Conservation (phyloP, 2,888 invertebrate species). For the Spodoptera picta region DNA sequence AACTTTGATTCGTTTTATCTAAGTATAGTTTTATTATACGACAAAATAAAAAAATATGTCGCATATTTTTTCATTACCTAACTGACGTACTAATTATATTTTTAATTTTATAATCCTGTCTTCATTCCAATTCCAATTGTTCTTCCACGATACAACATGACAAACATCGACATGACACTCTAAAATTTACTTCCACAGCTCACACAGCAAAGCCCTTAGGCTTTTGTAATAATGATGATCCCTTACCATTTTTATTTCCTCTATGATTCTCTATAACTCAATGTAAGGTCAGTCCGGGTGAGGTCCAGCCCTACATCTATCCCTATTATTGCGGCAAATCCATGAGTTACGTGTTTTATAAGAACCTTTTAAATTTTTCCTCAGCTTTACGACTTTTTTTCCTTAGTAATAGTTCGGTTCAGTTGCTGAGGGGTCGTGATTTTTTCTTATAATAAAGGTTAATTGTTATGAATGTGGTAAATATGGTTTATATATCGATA, state of each 20-base stretch:
- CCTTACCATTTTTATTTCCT: slow-evolving; percentile 18
- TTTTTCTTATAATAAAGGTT: too few species aligned
- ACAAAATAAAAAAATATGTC: too few species aligned
- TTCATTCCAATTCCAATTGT: too few species aligned
- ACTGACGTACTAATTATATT: too few species aligned
- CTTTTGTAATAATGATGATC: slow-evolving; percentile 27
- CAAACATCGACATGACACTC: too few species aligned
- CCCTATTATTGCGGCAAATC: slow-evolving; percentile 33
- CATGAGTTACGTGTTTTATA: slow-evolving; percentile 24
- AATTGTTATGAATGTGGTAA: too few species aligned
- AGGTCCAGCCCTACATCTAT: slow-evolving; percentile 35
- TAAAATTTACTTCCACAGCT: slow-evolving; percentile 7
- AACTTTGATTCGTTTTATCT: too few species aligned
- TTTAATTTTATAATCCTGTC: too few species aligned
- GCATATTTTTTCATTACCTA: too few species aligned
- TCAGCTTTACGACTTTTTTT: slow-evolving; percentile 5
- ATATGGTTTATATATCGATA: too few species aligned
- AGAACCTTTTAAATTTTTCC: slow-evolving; percentile 15
- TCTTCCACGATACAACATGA: too few species aligned
- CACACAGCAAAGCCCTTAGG: slow-evolving; percentile 8
- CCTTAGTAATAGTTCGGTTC: slow-evolving; percentile 1
- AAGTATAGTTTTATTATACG: too few species aligned
- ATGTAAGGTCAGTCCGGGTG: slow-evolving; percentile 29
- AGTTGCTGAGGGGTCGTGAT: neutral
- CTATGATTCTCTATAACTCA: slow-evolving; percentile 51